These are phyloP conservation scores for Teleogryllus occipitalis DNA, from an alignment of 1,140 invertebrate genomes.

Conservation along the genomic window DNA sequence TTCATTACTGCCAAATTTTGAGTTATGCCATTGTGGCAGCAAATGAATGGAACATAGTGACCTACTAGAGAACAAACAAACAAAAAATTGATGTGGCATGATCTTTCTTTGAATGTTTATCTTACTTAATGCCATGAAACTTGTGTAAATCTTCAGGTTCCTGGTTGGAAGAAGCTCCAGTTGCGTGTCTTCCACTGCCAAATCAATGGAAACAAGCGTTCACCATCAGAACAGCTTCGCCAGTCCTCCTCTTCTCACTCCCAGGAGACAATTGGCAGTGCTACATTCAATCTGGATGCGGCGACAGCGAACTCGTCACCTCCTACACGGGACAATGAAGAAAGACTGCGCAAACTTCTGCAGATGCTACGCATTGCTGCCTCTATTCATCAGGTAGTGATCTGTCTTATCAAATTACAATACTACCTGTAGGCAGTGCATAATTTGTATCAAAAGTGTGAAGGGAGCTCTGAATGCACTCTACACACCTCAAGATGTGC, in stretches of 20 bases:
- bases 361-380: slow-evolving; percentile 55
- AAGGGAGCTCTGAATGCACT: too few relatives aligned
- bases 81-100: neutral
- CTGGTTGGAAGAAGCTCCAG: slow-evolving; percentile 69
- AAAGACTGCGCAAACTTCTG: slow-evolving; percentile 44
- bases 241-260: neutral
- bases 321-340: slow-evolving; percentile 40
- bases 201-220: slow-evolving; percentile 31
- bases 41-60: neutral
- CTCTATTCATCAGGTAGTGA: slow-evolving; percentile 45
- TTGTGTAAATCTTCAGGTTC: slow-evolving; percentile 31
- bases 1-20: too few relatives aligned
- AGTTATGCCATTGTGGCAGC: too few relatives aligned
- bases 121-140: neutral
- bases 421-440: too few relatives aligned
- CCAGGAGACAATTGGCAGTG: neutral
- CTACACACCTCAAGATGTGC: too few relatives aligned
- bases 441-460: too few relatives aligned
- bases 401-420: neutral
- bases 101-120: neutral
- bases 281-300: slow-evolving; percentile 29
- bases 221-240: neutral
- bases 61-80: neutral
- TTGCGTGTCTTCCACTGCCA: slow-evolving; percentile 77
- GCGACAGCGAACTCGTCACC: slow-evolving; percentile 26